phyloP scores from a whole-genome alignment of 1,140 invertebrate species.

The Sycophila sp. region DNA sequence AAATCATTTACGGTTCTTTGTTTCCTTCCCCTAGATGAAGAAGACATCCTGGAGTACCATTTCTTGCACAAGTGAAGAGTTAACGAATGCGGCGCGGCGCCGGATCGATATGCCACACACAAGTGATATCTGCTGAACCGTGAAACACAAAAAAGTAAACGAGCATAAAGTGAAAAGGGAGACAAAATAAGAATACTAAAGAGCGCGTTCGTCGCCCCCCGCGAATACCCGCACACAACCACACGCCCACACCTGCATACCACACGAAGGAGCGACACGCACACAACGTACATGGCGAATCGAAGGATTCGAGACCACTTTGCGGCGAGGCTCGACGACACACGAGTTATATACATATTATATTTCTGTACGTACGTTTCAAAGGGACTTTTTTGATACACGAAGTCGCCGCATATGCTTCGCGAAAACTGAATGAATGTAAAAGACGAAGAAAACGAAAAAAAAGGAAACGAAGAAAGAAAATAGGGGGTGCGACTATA shows the following conservation, averaged over 20 bases:
- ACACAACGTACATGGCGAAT: too few species aligned
- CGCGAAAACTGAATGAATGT: background rate
- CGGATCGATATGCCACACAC: slow-evolving; percentile 4
- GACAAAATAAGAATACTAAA: background rate
- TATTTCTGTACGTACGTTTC: slow-evolving; percentile 37
- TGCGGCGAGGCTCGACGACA: background rate
- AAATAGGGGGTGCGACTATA: too few species aligned
- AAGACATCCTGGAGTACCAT: slow-evolving; percentile 62
- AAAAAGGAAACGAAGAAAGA: background rate
- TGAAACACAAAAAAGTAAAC: background rate
- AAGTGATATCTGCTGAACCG: slow-evolving; percentile 13
- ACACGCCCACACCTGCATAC: background rate
- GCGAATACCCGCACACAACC: background rate
- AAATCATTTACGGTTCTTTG: slow-evolving; percentile 11
- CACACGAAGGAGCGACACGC: slow-evolving; percentile 17
- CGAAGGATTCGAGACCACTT: slow-evolving; percentile 29
- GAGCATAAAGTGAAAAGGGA: slow-evolving; percentile 31
- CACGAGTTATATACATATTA: slow-evolving; percentile 24
- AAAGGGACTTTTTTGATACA: slow-evolving; percentile 43
- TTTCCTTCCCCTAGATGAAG: slow-evolving; percentile 52
- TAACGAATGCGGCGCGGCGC: background rate
- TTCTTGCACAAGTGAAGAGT: slow-evolving; percentile 60
- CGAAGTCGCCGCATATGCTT: background rate
- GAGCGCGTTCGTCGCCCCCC: background rate
- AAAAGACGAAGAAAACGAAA: slow-evolving; percentile 31